Percentiles rank a stretch among this genome's conserved stretches.
Evolutionary conservation across 2,888 invertebrate genomes (phyloP).

Genomic region (Chalcosyrphus nemorum): DNA sequence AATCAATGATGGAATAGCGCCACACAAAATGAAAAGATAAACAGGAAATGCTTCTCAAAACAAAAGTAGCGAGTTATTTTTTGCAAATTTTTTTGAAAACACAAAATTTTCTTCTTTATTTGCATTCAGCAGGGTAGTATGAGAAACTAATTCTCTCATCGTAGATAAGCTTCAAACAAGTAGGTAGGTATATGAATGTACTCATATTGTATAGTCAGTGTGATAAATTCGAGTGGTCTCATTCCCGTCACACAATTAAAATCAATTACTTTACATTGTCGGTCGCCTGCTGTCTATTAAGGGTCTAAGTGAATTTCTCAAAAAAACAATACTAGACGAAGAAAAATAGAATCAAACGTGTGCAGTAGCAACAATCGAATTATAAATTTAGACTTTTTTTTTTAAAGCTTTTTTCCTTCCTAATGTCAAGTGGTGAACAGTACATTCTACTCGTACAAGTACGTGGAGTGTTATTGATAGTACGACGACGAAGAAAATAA

Average conservation of each 20-base stretch:
- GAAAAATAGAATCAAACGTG: conserved; percentile 7
- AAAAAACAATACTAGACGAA: conserved; percentile 7
- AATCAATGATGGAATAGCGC: conserved; percentile 71
- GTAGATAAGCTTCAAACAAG: conserved; percentile 61
- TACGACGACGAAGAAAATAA: conserved; percentile 27
- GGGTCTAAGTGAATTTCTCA: conserved; percentile 9
- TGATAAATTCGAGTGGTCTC: conserved; percentile 40
- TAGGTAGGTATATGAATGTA: conserved; percentile 11
- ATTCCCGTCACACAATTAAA: conserved; percentile 43
- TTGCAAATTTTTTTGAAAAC: background rate
- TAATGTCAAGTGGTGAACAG: conserved; percentile 45
- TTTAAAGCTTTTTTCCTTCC: conserved; percentile 43
- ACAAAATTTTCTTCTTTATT: conserved; percentile 32
- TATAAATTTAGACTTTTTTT: conserved; percentile 46
- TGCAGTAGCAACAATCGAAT: conserved; percentile 26
- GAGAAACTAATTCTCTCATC: conserved; percentile 40
- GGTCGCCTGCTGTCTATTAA: background rate
- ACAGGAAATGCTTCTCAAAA: conserved; percentile 53
- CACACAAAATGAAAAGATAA: conserved; percentile 27
- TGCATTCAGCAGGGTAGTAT: conserved; percentile 46
- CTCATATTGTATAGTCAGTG: background rate
- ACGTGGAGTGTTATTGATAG: conserved; percentile 14
- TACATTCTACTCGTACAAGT: conserved; percentile 1
- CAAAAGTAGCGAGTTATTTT: conserved; percentile 12
- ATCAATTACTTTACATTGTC: conserved; percentile 25